Percentiles rank a stretch among this genome's conserved stretches.
phyloP scores from a whole-genome alignment of 2,888 invertebrate genomes.

The Alentia gelatinosa region DNA sequence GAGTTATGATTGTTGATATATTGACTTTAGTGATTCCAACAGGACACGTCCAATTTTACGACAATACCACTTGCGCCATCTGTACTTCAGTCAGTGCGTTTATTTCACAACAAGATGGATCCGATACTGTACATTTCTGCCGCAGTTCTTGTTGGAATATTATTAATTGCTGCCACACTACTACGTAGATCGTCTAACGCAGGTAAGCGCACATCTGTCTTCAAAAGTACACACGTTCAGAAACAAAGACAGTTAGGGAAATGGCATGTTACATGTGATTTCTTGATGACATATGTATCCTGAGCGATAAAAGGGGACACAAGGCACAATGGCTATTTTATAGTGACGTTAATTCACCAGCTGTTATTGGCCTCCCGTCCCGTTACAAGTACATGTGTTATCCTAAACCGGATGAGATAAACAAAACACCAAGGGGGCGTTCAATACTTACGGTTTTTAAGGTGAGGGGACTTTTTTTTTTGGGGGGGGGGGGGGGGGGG shows the following conservation, averaged over 20 bases:
- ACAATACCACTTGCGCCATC: background rate
- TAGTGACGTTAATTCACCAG: no score
- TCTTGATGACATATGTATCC: background rate
- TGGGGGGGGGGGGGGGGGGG: no score
- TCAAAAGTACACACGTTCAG: background rate
- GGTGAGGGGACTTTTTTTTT: no score
- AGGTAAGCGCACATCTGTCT: background rate
- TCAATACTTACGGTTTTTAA: no score
- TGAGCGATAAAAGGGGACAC: background rate
- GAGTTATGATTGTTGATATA: background rate
- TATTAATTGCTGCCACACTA: background rate
- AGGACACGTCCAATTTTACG: background rate
- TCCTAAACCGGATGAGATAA: no score
- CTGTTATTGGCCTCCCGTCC: no score
- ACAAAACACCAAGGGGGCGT: no score
- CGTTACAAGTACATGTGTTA: no score
- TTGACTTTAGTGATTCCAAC: background rate
- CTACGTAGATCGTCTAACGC: background rate
- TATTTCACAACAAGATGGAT: slow-evolving; percentile 45
- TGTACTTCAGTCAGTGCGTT: no score
- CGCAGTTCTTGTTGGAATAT: slow-evolving; percentile 4
- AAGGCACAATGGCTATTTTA: no score
- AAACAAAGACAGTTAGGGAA: no score
- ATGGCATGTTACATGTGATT: no score
- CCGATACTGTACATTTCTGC: background rate